A percentile compares a stretch with the other conserved stretches of the same genome.
These are phyloP conservation scores for Drosophila monieri DNA, from an alignment of 2,888 invertebrate genomes.

Conservation along the genomic window DNA sequence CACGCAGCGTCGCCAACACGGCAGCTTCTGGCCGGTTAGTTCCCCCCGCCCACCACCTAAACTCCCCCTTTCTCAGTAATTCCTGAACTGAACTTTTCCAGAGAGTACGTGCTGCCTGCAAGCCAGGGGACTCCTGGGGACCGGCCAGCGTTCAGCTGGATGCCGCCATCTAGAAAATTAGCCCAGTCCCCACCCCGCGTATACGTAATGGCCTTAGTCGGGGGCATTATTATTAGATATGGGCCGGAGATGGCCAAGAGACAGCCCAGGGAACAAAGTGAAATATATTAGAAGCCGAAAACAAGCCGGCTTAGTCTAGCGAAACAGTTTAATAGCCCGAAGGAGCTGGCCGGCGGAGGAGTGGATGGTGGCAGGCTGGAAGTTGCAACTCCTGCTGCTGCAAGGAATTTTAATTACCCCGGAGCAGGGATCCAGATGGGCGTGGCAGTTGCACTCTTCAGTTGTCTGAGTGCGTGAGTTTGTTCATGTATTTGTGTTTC, in stretches of 20 bases:
- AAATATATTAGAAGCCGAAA: slow-evolving; percentile 31
- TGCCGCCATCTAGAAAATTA: slow-evolving; percentile 29
- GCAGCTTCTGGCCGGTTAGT: slow-evolving; percentile 60
- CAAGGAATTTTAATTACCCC: slow-evolving; percentile 71
- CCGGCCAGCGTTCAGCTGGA: slow-evolving; percentile 67
- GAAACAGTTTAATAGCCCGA: slow-evolving; percentile 27
- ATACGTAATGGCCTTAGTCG: slow-evolving; percentile 46
- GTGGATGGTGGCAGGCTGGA: neutral
- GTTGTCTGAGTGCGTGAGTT: slow-evolving; percentile 18
- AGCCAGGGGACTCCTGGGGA: slow-evolving; percentile 80
- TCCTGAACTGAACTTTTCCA: slow-evolving; percentile 33
- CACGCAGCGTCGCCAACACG: slow-evolving; percentile 57
- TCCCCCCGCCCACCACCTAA: neutral
- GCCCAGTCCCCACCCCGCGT: slow-evolving; percentile 42
- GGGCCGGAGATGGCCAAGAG: neutral
- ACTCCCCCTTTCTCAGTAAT: neutral
- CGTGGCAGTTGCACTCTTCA: slow-evolving; percentile 27
- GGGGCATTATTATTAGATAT: slow-evolving; percentile 43
- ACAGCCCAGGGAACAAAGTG: slow-evolving; percentile 11
- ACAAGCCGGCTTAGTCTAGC: slow-evolving; percentile 28
- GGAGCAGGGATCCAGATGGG: slow-evolving; percentile 37
- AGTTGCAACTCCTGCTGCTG: slow-evolving; percentile 37
- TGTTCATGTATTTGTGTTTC: slow-evolving; percentile 3
- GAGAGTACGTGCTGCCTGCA: slow-evolving; percentile 74
- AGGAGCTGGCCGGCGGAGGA: slow-evolving; percentile 9